Evolutionary conservation across 2,888 invertebrate genomes (phyloP).

Genomic region (Actias luna): DNA sequence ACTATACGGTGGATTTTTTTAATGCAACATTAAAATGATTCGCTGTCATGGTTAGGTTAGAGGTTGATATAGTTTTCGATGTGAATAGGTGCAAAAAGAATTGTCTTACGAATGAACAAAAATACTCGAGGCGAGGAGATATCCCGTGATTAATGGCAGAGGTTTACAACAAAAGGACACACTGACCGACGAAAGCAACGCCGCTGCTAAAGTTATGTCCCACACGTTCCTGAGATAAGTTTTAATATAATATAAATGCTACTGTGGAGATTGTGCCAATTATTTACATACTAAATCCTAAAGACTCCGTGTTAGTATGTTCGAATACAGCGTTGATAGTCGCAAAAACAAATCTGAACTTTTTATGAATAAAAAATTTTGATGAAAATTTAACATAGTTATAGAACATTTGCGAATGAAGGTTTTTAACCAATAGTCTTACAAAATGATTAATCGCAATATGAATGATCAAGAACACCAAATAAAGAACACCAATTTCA

Average conservation of each 20-base stretch:
- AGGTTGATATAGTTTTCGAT: conserved; percentile 27
- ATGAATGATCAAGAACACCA: too few species aligned
- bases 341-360: too few species aligned
- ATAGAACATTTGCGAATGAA: too few species aligned
- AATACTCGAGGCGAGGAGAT: conserved; percentile 45
- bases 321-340: too few species aligned
- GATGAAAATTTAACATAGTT: too few species aligned
- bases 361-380: too few species aligned
- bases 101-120: conserved; percentile 47
- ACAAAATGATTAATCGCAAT: too few species aligned
- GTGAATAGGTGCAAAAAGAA: conserved; percentile 47
- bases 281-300: too few species aligned
- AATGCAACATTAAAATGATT: background rate
- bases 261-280: background rate
- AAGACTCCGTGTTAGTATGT: too few species aligned
- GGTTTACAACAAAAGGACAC: conserved; percentile 46
- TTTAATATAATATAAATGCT: background rate
- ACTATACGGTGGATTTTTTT: background rate
- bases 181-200: conserved; percentile 36
- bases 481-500: too few species aligned
- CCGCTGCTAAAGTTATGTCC: conserved; percentile 12
- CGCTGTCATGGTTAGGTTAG: background rate
- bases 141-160: conserved; percentile 45
- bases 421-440: too few species aligned
- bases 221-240: conserved; percentile 2